Percentiles rank a stretch among this genome's conserved stretches.
Evolutionary conservation across 1,140 invertebrate genomes (phyloP).

Genomic region (Drosophila bipectinata): DNA sequence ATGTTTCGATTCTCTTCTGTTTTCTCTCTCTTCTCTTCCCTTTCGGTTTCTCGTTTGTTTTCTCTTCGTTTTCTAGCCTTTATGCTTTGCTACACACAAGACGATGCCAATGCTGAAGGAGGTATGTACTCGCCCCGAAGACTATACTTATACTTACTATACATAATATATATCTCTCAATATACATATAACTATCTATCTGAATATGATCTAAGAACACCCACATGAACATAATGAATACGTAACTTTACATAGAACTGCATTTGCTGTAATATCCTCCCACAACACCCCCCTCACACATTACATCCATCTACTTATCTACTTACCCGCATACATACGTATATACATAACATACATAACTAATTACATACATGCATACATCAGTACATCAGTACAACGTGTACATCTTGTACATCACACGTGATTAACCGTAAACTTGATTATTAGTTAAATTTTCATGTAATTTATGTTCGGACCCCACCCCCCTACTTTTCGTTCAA

Average conservation of each 20-base stretch:
- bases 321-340: slow-evolving; percentile 18
- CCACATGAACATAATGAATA: slow-evolving; percentile 28
- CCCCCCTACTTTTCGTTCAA: slow-evolving; percentile 2
- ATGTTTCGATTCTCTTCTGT: slow-evolving; percentile 75
- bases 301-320: neutral
- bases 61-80: slow-evolving; percentile 88
- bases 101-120: slow-evolving; percentile 94
- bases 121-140: slow-evolving; percentile 87
- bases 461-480: slow-evolving; percentile 2
- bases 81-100: slow-evolving; percentile 96
- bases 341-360: slow-evolving; percentile 23
- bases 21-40: slow-evolving; percentile 69
- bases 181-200: slow-evolving; percentile 25
- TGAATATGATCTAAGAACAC: slow-evolving; percentile 34
- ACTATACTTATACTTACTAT: slow-evolving; percentile 34
- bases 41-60: slow-evolving; percentile 67
- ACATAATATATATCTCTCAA: slow-evolving; percentile 41
- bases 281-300: slow-evolving; percentile 7
- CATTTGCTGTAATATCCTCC: slow-evolving; percentile 33
- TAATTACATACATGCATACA: slow-evolving; percentile 40
- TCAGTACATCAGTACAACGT: slow-evolving; percentile 17
- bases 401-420: slow-evolving; percentile 31
- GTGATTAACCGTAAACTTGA: slow-evolving; percentile 14
- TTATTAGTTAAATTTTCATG: slow-evolving; percentile 15
- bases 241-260: slow-evolving; percentile 32